These are phyloP conservation scores for Drosophila buzzatii DNA, from an alignment of 2,888 invertebrate genomes.

Conservation along the genomic window DNA sequence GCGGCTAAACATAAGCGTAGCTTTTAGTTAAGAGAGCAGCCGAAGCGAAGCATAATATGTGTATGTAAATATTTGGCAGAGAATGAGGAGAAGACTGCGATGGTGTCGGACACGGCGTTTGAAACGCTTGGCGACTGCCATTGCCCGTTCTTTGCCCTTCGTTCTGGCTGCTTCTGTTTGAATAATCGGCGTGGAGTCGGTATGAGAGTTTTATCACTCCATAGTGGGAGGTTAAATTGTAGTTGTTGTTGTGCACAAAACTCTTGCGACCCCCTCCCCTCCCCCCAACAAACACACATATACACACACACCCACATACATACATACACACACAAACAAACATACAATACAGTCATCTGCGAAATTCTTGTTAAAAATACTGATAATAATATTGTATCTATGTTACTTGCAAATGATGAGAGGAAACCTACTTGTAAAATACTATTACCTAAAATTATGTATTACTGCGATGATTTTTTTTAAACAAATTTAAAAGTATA, in stretches of 20 bases:
- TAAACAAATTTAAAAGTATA: constrained; percentile 68
- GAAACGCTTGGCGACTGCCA: constrained; percentile 54
- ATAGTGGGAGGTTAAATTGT: constrained; percentile 78
- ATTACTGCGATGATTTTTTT: constrained; percentile 74
- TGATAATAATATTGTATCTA: constrained; percentile 69
- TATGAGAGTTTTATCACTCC: constrained; percentile 81
- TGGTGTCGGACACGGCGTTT: constrained; percentile 55
- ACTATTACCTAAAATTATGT: constrained; percentile 72
- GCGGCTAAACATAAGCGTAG: constrained; percentile 78
- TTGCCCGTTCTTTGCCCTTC: constrained; percentile 34
- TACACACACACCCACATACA: neutral
- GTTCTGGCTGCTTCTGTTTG: constrained; percentile 57
- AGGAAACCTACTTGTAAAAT: constrained; percentile 68
- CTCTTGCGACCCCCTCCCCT: constrained; percentile 70
- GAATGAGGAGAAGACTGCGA: constrained; percentile 40
- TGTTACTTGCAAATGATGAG: constrained; percentile 68
- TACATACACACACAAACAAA: constrained; percentile 25
- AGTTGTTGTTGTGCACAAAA: constrained; percentile 82
- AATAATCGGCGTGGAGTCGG: constrained; percentile 79
- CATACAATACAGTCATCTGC: constrained; percentile 55
- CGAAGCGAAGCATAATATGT: constrained; percentile 21
- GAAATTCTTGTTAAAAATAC: constrained; percentile 78
- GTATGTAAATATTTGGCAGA: constrained; percentile 16
- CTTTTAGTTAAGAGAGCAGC: constrained; percentile 67
- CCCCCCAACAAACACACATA: constrained; percentile 54